phyloP scores from a whole-genome alignment of 2,888 invertebrate species.

The Drosophila barbarae region DNA sequence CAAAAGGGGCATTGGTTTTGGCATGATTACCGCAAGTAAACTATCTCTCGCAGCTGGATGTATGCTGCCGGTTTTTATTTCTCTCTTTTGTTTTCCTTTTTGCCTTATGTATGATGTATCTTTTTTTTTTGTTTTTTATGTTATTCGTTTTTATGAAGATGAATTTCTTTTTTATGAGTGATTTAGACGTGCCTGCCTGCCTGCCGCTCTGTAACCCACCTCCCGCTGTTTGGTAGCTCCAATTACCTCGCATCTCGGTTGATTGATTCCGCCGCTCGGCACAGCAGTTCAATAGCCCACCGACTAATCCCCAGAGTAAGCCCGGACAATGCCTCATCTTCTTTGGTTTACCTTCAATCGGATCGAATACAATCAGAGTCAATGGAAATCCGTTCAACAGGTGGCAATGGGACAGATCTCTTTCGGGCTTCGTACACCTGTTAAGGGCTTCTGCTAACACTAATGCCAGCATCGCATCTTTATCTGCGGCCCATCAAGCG shows the following conservation, averaged over 20 bases:
- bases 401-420: slow-evolving; percentile 35
- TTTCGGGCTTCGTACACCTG: slow-evolving; percentile 33
- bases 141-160: slow-evolving; percentile 63
- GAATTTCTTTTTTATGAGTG: slow-evolving; percentile 71
- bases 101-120: slow-evolving; percentile 6
- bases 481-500: slow-evolving; percentile 36
- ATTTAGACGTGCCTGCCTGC: slow-evolving; percentile 46
- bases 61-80: slow-evolving; percentile 39
- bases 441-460: slow-evolving; percentile 30
- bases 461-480: slow-evolving; percentile 28
- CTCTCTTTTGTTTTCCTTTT: slow-evolving; percentile 22
- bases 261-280: slow-evolving; percentile 26
- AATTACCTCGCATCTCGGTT: slow-evolving; percentile 57
- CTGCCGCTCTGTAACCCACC: slow-evolving; percentile 11
- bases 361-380: background rate
- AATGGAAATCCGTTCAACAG: slow-evolving; percentile 40
- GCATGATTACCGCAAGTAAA: slow-evolving; percentile 68
- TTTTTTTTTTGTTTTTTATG: background rate
- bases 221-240: slow-evolving; percentile 54
- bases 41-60: slow-evolving; percentile 63
- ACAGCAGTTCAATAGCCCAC: slow-evolving; percentile 18
- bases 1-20: slow-evolving; percentile 22
- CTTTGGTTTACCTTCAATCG: slow-evolving; percentile 29
- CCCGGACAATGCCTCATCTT: slow-evolving; percentile 18
- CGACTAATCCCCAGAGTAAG: slow-evolving; percentile 12